Conservation (phyloP, 2,888 invertebrate species). For the Melinaea menophilus region DNA sequence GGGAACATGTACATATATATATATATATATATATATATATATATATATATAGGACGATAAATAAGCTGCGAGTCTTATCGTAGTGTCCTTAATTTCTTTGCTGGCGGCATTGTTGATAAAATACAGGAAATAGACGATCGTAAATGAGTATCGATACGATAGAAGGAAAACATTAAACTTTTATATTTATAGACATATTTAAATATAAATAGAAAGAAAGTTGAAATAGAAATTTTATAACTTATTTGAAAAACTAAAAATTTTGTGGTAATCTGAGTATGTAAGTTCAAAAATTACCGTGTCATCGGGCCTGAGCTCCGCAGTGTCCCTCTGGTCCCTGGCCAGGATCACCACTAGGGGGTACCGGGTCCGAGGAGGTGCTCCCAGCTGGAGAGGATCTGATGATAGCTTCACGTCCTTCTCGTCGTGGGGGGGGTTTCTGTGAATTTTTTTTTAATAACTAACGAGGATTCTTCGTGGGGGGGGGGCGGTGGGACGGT, state of each 20-base stretch:
- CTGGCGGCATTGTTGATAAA: no score
- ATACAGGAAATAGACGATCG: no score
- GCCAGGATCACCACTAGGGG: slow-evolving; percentile 87
- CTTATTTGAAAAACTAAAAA: no score
- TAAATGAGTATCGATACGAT: no score
- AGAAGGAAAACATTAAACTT: not conserved
- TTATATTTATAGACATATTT: not conserved
- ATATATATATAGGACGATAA: no score
- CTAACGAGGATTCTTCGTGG: no score
- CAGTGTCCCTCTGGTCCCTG: slow-evolving; percentile 79
- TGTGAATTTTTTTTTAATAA: slow-evolving; percentile 47
- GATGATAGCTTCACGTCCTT: slow-evolving; percentile 80
- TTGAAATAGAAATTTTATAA: not conserved
- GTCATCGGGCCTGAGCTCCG: slow-evolving; percentile 84
- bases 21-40: no score
- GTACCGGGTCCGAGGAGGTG: slow-evolving; percentile 86
- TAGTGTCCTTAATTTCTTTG: no score
- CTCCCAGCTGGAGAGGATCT: slow-evolving; percentile 82
- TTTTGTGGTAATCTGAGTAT: no score
- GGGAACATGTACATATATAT: no score
- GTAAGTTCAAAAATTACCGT: slow-evolving; percentile 68
- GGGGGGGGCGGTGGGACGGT: no score
- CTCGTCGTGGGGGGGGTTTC: slow-evolving; percentile 82
- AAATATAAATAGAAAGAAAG: not conserved
- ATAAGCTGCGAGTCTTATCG: no score